A percentile compares a stretch with the other conserved stretches of the same genome.
Conservation (phyloP, 2,888 invertebrate species). For the Hypercompe scribonia region DNA sequence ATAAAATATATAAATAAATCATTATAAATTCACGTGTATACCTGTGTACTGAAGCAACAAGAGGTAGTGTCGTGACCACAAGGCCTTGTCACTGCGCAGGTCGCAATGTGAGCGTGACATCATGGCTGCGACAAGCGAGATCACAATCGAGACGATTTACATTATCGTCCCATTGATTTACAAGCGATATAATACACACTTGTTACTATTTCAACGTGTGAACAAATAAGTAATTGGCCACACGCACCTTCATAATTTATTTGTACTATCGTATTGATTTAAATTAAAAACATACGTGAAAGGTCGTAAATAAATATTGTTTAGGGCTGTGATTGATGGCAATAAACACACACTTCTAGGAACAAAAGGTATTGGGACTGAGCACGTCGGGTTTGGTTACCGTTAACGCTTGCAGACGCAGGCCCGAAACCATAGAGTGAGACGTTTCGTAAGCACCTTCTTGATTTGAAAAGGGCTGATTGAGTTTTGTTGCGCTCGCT, state of each 20-base stretch:
- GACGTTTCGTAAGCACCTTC: background rate
- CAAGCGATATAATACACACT: conserved; percentile 58
- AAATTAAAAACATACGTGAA: conserved; percentile 31
- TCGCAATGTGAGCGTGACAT: conserved; percentile 65
- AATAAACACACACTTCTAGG: background rate
- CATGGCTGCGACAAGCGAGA: conserved; percentile 72
- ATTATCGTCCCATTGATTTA: conserved; percentile 82
- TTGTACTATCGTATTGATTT: conserved; percentile 24
- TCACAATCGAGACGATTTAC: conserved; percentile 81
- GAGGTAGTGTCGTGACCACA: conserved; percentile 53
- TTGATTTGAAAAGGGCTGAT: background rate
- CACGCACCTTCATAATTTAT: conserved; percentile 53
- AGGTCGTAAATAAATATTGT: conserved; percentile 39
- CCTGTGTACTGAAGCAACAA: conserved; percentile 47
- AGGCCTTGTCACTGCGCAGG: conserved; percentile 59
- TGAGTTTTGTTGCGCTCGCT: background rate
- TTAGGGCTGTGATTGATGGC: conserved; percentile 37
- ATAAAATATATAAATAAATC: conserved; percentile 34
- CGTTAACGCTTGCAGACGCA: background rate
- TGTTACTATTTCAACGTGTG: conserved; percentile 68
- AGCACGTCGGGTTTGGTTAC: background rate
- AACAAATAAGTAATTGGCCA: conserved; percentile 77
- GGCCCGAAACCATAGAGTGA: background rate
- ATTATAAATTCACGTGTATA: conserved; percentile 53
- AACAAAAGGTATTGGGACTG: background rate